Evolutionary conservation across 2,888 invertebrate species (phyloP).

Genomic region (Philhelius pedissequus): DNA sequence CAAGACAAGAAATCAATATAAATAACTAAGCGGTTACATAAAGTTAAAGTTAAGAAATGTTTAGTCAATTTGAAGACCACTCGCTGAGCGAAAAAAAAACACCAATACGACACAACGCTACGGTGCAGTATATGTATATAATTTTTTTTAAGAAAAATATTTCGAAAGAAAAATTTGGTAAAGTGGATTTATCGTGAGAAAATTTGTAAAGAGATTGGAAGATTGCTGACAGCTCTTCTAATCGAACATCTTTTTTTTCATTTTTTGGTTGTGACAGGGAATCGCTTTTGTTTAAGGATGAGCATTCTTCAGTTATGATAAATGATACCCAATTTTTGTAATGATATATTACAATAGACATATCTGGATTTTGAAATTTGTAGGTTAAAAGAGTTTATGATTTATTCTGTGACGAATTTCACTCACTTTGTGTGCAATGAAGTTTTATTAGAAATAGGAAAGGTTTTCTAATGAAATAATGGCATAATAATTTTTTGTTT

Average conservation of each 20-base stretch:
- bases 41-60: conserved; percentile 39
- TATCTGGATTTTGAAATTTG: not conserved
- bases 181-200: conserved; percentile 32
- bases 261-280: not conserved
- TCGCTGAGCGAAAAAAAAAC: conserved; percentile 4
- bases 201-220: not conserved
- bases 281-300: not conserved
- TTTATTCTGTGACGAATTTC: too few relatives aligned
- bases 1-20: conserved; percentile 25
- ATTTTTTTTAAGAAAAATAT: not conserved
- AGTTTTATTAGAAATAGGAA: too few relatives aligned
- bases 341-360: not conserved
- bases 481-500: too few relatives aligned
- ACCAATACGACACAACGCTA: not conserved
- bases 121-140: too few relatives aligned
- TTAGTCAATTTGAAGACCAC: conserved; percentile 40
- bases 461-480: too few relatives aligned
- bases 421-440: too few relatives aligned
- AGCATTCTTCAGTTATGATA: not conserved
- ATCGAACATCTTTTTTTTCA: not conserved
- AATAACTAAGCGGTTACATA: conserved; percentile 26
- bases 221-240: conserved; percentile 13
- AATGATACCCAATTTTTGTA: not conserved
- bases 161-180: conserved; percentile 8
- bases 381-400: not conserved